Percentiles rank a stretch among this genome's conserved stretches.
These are phyloP conservation scores for Caenorhabditis japonica DNA, from an alignment of 2,888 invertebrate genomes.

Conservation along the genomic window DNA sequence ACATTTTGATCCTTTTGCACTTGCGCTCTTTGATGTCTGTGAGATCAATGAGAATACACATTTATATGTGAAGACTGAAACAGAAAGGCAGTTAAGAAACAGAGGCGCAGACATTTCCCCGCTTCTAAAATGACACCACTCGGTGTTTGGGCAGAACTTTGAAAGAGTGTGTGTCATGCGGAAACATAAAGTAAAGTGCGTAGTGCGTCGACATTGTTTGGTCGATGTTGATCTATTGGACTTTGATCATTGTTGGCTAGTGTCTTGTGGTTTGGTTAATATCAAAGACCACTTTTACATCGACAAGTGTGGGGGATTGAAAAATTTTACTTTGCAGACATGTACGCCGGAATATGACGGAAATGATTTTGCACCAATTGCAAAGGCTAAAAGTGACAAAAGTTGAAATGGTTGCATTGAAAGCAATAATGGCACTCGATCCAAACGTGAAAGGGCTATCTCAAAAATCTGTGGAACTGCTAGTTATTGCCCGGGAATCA, in stretches of 20 bases:
- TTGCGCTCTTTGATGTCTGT: slow-evolving; percentile 30
- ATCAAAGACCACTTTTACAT: slow-evolving; percentile 21
- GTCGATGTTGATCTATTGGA: slow-evolving; percentile 46
- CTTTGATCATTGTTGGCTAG: slow-evolving; percentile 42
- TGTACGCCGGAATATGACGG: slow-evolving; percentile 56
- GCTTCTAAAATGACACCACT: slow-evolving; percentile 49
- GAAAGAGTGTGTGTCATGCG: slow-evolving; percentile 16
- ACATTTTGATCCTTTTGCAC: too few species aligned
- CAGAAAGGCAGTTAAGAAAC: slow-evolving; percentile 7
- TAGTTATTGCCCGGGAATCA: slow-evolving; percentile 63
- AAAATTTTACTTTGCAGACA: slow-evolving; percentile 50
- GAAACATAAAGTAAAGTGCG: slow-evolving; percentile 23
- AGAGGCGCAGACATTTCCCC: slow-evolving; percentile 9
- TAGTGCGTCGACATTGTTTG: slow-evolving; percentile 14
- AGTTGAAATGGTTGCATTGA: slow-evolving; percentile 70
- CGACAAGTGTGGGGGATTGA: background rate
- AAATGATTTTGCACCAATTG: slow-evolving; percentile 56
- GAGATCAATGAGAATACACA: slow-evolving; percentile 33
- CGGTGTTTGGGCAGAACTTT: slow-evolving; percentile 14
- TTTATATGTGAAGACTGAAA: slow-evolving; percentile 29
- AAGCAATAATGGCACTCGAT: slow-evolving; percentile 75
- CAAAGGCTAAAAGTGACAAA: slow-evolving; percentile 62
- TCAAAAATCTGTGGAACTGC: slow-evolving; percentile 18
- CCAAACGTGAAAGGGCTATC: slow-evolving; percentile 66
- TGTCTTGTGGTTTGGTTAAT: slow-evolving; percentile 42